Evolutionary conservation across 2,113 vertebrate genomes (phyloP), one percentile per base, ranked within the genome.

Genomic region (Vimba vimba): DNA sequence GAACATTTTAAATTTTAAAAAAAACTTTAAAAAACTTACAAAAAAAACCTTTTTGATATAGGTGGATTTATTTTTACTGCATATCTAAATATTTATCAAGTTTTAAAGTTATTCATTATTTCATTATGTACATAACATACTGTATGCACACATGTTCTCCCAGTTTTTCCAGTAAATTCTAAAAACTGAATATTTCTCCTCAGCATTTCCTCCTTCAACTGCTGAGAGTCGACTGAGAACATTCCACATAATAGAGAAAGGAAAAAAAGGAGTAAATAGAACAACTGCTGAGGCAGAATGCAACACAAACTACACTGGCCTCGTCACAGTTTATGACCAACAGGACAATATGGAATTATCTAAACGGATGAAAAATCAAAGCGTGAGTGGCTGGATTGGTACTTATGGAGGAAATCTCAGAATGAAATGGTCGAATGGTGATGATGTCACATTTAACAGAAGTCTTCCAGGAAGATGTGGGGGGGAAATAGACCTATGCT

Each of bases 381-480:
- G 0, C 3, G 2, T 1, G 2, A 2, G 6, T 12, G 6, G 0
- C 12, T 93, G 90, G 92, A 6, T 91, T 39, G 93, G 93, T 33
- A 84, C 92, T 12, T 0, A 0, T 0, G 13, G 1, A 4, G 1
- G 0, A 1, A 1, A 1, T 0, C 0, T 0, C 7, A 0, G 15
- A 27, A 6, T 2, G 30, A 91, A 76, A 76, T 93, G 92, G 92
- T 92, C 92, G 43, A 47, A 93, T 50, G 82, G 84, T 30, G 19
- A 2, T 5, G 0, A 23, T 6, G 0, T 76, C 10, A 73, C 0
- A 59, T 88, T 60, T 64, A 36, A 0, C 0, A 0, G 0, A 3
- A 36, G 2, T 0, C 15, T 39, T 15, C 2, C 0, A 19, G 39
- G 55, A 33, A 7, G 4, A 19, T 0, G 0, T 15, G 2, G 1